Conservation (phyloP, 2,888 invertebrate genomes). For the Beris morrisii region DNA sequence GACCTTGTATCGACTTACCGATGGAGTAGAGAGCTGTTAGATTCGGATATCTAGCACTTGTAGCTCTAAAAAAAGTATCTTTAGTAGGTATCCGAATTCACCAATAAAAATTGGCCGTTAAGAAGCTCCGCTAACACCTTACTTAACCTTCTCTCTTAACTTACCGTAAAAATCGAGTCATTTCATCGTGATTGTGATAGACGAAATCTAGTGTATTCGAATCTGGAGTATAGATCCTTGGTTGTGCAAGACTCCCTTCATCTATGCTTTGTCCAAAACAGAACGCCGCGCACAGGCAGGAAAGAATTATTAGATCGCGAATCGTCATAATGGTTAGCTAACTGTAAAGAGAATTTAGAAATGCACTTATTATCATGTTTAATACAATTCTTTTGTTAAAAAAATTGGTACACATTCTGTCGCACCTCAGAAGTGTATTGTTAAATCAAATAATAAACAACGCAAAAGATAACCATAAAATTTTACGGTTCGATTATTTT, state of each 20-base stretch:
- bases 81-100: background rate
- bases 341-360: too few species aligned
- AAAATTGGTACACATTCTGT: too few species aligned
- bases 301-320: slow-evolving; percentile 4
- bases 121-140: too few species aligned
- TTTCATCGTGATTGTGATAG: slow-evolving; percentile 85
- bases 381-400: too few species aligned
- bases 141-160: background rate
- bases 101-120: too few species aligned
- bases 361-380: too few species aligned
- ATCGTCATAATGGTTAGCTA: slow-evolving; percentile 4
- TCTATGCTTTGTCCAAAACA: slow-evolving; percentile 34
- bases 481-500: too few species aligned
- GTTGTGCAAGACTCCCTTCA: slow-evolving; percentile 46
- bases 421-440: too few species aligned
- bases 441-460: too few species aligned
- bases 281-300: background rate
- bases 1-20: slow-evolving; percentile 89
- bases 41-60: slow-evolving; percentile 79
- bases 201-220: slow-evolving; percentile 68
- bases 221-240: slow-evolving; percentile 54
- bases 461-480: too few species aligned
- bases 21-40: slow-evolving; percentile 90
- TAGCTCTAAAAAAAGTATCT: slow-evolving; percentile 54
- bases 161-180: slow-evolving; percentile 77